Percentiles rank a stretch among this genome's conserved stretches.
Conservation (phyloP, 2,888 invertebrate species). For the Acrocera orbiculus region DNA sequence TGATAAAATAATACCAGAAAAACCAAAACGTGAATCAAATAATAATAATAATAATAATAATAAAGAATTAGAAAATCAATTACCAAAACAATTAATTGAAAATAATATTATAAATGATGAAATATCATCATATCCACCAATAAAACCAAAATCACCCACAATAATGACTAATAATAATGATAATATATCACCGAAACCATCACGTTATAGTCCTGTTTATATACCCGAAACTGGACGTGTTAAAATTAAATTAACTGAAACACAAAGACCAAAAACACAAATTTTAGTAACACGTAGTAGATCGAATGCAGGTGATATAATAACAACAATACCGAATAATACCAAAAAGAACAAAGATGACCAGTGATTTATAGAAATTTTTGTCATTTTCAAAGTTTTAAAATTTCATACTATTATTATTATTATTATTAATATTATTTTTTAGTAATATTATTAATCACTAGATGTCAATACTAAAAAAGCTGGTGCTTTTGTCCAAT, state of each 20-base stretch:
- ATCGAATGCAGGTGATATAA: slow-evolving; percentile 58
- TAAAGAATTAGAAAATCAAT: neutral
- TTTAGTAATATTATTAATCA: too few species aligned
- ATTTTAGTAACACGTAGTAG: slow-evolving; percentile 58
- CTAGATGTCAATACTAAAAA: too few species aligned
- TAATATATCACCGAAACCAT: slow-evolving; percentile 34
- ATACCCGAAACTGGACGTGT: slow-evolving; percentile 57
- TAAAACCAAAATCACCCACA: neutral
- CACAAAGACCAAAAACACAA: slow-evolving; percentile 66
- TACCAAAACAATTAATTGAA: neutral
- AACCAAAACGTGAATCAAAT: slow-evolving; percentile 13
- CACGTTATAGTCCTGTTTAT: slow-evolving; percentile 35
- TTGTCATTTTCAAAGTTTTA: too few species aligned
- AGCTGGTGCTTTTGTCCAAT: too few species aligned
- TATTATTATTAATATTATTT: too few species aligned
- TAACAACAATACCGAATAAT: slow-evolving; percentile 39
- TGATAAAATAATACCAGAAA: slow-evolving; percentile 9
- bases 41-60: too few species aligned
- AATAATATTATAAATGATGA: too few species aligned
- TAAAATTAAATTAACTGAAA: slow-evolving; percentile 58
- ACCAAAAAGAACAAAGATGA: too few species aligned
- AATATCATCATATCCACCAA: neutral
- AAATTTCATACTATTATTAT: too few species aligned
- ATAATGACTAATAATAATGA: slow-evolving; percentile 31
- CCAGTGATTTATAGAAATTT: too few species aligned